Conservation (phyloP, 1,140 invertebrate genomes). For the Lasioglossum albipes region DNA sequence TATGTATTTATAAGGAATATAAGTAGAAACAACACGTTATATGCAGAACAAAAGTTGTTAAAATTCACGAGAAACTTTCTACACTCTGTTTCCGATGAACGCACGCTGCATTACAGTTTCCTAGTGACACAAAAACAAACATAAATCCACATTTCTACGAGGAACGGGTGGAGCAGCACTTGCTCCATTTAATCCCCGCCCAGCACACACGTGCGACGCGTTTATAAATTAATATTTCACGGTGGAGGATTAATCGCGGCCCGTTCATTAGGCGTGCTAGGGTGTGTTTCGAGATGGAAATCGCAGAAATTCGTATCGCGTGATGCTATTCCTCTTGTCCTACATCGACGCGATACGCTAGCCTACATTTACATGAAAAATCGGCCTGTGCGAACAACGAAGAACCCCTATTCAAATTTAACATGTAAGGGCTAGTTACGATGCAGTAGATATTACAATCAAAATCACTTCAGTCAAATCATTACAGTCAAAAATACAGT, state of each 20-base stretch:
- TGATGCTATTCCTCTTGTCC: neutral
- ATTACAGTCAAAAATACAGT: too few relatives aligned
- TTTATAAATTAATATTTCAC: slow-evolving; percentile 22
- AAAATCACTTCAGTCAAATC: too few relatives aligned
- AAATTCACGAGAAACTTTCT: neutral
- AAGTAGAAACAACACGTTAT: too few relatives aligned
- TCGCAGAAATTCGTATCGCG: neutral
- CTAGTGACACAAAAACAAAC: neutral
- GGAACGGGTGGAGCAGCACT: neutral
- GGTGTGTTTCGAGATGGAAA: neutral
- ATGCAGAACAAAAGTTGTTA: too few relatives aligned
- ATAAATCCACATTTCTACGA: neutral
- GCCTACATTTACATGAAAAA: neutral
- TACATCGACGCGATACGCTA: neutral
- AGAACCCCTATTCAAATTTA: neutral
- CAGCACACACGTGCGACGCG: neutral
- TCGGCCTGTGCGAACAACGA: neutral
- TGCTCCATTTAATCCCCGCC: neutral
- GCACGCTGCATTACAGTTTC: neutral
- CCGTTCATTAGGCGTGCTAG: neutral
- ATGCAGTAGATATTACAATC: too few relatives aligned
- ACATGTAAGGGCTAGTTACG: too few relatives aligned
- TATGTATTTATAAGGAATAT: too few relatives aligned
- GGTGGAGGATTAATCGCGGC: neutral
- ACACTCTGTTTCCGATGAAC: neutral